Evolutionary conservation across 2,113 vertebrate species (phyloP).

Genomic region (Misgurnus mizolepis): DNA sequence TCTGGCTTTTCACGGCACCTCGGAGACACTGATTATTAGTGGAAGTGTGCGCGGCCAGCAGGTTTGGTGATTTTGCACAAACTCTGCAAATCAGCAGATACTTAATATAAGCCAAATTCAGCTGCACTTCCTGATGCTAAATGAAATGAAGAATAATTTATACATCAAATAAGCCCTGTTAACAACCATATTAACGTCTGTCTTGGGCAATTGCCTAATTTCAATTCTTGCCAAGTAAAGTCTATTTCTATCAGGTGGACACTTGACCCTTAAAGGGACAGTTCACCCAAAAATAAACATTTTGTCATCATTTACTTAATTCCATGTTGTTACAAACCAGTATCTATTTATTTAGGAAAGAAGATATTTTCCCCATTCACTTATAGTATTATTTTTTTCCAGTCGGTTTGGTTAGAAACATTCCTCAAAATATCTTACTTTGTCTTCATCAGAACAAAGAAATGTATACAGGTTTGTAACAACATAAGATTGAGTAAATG

Average conservation of each 20-base stretch:
- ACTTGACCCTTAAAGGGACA: neutral
- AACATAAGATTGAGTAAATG: no score
- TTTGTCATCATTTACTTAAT: no score
- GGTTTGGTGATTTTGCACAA: slow-evolving; percentile 55
- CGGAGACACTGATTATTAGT: slow-evolving; percentile 61
- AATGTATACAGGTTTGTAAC: no score
- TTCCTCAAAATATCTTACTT: no score
- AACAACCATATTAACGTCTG: neutral
- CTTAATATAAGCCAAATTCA: slow-evolving; percentile 13
- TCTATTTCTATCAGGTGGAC: neutral
- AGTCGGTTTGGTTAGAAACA: no score
- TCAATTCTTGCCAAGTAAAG: neutral
- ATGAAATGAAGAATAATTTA: neutral
- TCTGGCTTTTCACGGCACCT: slow-evolving; percentile 62
- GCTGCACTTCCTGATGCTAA: neutral
- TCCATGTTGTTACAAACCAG: no score
- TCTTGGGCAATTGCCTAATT: neutral
- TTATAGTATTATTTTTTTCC: no score
- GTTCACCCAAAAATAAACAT: no score
- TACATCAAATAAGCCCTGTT: neutral
- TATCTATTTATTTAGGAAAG: no score
- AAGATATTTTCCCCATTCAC: no score
- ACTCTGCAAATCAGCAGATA: slow-evolving; percentile 53
- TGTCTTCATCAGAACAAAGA: no score
- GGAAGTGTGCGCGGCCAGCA: slow-evolving; percentile 59